phyloP scores from a whole-genome alignment of 64 coral and sea anemone species.

The Dendronephthya gigantea region DNA sequence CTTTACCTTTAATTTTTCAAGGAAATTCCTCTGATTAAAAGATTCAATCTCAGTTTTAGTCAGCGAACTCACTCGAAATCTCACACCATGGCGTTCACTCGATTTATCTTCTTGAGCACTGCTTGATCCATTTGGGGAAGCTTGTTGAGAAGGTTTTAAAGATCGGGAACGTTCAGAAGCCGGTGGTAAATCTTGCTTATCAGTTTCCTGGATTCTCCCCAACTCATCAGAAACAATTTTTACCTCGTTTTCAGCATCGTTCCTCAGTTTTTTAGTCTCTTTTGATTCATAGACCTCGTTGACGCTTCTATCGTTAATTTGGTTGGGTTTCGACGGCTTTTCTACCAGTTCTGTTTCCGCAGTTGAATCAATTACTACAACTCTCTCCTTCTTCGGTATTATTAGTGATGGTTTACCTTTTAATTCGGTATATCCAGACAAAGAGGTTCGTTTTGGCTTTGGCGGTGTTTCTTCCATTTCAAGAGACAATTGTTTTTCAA shows the following conservation, averaged over 20 bases:
- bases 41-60: slow-evolving; percentile 3
- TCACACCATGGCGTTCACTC: background rate
- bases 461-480: background rate
- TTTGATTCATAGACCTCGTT: too few relatives aligned
- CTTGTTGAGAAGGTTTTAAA: too few relatives aligned
- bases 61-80: background rate
- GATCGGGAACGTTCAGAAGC: too few relatives aligned
- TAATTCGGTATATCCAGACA: background rate
- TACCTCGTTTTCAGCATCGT: too few relatives aligned
- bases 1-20: slow-evolving; percentile 35
- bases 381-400: background rate
- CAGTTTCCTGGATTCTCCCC: too few relatives aligned
- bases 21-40: background rate
- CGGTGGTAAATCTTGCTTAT: too few relatives aligned
- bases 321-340: too few relatives aligned
- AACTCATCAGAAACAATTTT: too few relatives aligned
- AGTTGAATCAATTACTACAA: background rate
- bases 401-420: background rate
- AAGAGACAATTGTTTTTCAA: too few relatives aligned
- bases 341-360: background rate
- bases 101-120: background rate
- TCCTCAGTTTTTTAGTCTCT: too few relatives aligned
- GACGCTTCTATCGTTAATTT: too few relatives aligned
- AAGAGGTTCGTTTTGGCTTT: background rate
- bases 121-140: too few relatives aligned